A percentile compares a stretch with the other conserved stretches of the same genome.
These are phyloP conservation scores for Lysiphlebus fabarum DNA, from an alignment of 1,140 invertebrate genomes.

Conservation along the genomic window DNA sequence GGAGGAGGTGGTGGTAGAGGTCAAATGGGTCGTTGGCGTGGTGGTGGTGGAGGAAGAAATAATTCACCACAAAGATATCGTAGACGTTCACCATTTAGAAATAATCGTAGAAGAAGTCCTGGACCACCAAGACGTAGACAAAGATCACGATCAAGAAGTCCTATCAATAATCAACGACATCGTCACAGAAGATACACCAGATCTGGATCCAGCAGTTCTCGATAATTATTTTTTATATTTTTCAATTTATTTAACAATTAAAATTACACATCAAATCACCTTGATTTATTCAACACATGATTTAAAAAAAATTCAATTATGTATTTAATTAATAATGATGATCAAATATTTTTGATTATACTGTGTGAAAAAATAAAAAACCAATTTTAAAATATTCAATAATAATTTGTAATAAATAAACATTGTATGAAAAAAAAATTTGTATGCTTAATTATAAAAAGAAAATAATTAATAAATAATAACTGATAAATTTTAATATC, in stretches of 20 bases:
- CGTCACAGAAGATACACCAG: slow-evolving; percentile 74
- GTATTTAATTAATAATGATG: background rate
- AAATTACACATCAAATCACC: background rate
- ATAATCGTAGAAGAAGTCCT: slow-evolving; percentile 61
- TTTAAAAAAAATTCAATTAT: background rate
- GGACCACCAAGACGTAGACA: slow-evolving; percentile 61
- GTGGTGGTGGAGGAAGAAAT: slow-evolving; percentile 38
- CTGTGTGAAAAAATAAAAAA: background rate
- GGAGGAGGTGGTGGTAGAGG: slow-evolving; percentile 54
- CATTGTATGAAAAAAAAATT: no score
- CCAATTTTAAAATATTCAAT: no score
- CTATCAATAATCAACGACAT: slow-evolving; percentile 57
- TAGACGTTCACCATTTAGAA: slow-evolving; percentile 64
- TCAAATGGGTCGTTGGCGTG: slow-evolving; percentile 54
- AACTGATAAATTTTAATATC: no score
- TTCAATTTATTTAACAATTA: background rate
- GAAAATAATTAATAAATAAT: no score
- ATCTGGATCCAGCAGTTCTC: slow-evolving; percentile 75
- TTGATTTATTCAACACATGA: background rate
- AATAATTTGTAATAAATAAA: no score
- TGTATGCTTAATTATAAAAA: no score
- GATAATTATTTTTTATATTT: slow-evolving; percentile 52
- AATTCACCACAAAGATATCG: slow-evolving; percentile 57
- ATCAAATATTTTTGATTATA: background rate
- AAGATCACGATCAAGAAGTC: slow-evolving; percentile 61